phyloP scores from a whole-genome alignment of 2,888 invertebrate species.

The Homarus gammarus region DNA sequence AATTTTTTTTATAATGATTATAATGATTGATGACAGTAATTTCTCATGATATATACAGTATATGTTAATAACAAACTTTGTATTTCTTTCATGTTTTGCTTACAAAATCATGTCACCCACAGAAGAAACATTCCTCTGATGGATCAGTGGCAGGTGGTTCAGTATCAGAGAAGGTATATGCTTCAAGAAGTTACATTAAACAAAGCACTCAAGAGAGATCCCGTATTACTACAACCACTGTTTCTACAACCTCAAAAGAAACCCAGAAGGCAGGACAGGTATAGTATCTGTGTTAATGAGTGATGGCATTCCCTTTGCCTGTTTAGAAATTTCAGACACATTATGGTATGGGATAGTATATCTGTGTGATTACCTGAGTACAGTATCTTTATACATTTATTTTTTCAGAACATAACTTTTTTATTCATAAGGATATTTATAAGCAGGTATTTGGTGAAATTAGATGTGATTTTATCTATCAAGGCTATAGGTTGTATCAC shows the following conservation, averaged over 20 bases:
- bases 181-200: slow-evolving; percentile 24
- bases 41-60: not conserved
- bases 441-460: too few species aligned
- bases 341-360: too few species aligned
- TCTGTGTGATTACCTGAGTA: too few species aligned
- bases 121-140: not conserved
- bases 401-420: too few species aligned
- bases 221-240: not conserved
- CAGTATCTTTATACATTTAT: too few species aligned
- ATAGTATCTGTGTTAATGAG: not conserved
- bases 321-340: too few species aligned
- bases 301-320: not conserved
- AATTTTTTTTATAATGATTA: not conserved
- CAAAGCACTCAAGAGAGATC: slow-evolving; percentile 20
- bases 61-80: not conserved
- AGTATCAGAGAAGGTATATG: slow-evolving; percentile 9
- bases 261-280: not conserved
- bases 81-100: not conserved
- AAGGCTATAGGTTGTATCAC: too few species aligned
- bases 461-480: too few species aligned
- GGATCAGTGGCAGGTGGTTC: not conserved
- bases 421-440: too few species aligned
- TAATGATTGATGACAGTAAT: not conserved
- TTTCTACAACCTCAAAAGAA: not conserved
- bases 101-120: not conserved